Percentiles rank a stretch among this genome's conserved stretches.
These are phyloP conservation scores for Seriola dumerili DNA, from an alignment of 2,113 vertebrate species.

Conservation along the genomic window DNA sequence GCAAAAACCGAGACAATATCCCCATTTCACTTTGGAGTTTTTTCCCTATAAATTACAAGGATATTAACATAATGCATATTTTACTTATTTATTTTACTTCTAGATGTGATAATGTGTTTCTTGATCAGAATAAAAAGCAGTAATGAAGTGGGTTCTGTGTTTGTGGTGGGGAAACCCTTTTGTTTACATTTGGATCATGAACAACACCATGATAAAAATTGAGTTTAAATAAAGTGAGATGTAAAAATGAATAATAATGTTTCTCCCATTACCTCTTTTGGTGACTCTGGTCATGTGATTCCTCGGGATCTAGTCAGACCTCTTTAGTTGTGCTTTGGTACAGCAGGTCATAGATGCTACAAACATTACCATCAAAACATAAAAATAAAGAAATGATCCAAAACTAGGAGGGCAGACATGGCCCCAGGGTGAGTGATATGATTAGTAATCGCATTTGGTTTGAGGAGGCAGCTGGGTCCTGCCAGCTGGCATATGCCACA, in stretches of 20 bases:
- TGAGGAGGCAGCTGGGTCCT: conserved; percentile 19
- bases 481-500: conserved; percentile 32
- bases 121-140: not conserved
- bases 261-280: not conserved
- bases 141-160: not conserved
- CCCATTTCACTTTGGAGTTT: not conserved
- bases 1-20: not conserved
- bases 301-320: not conserved
- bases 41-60: not conserved
- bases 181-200: not conserved
- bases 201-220: not conserved
- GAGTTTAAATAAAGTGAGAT: not conserved
- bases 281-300: not conserved
- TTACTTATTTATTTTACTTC: not conserved
- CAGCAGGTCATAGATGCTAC: not conserved
- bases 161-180: not conserved
- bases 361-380: conserved; percentile 14
- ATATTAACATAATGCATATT: too few species aligned
- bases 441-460: conserved; percentile 31
- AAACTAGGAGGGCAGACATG: not conserved
- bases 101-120: not conserved
- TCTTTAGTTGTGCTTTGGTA: not conserved
- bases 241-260: not conserved
- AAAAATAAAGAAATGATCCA: conserved; percentile 3
- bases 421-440: not conserved